phyloP scores from a whole-genome alignment of 2,888 invertebrate species.

The Drosophila lacicola region DNA sequence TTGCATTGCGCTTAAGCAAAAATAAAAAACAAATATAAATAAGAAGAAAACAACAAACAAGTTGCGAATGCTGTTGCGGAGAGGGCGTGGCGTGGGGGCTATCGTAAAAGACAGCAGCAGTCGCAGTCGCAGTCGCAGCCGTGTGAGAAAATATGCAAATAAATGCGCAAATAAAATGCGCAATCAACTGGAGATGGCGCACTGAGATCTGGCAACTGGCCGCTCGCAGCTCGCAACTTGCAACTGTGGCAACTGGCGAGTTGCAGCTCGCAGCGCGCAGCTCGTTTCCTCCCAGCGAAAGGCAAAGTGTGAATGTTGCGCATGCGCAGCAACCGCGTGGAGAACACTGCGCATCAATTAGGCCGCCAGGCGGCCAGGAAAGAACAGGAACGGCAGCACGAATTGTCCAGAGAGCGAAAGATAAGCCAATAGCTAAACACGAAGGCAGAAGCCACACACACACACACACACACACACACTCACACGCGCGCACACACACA shows the following conservation, averaged over 20 bases:
- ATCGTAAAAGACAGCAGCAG: slow-evolving; percentile 20
- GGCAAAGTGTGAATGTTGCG: slow-evolving; percentile 78
- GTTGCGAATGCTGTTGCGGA: slow-evolving; percentile 24
- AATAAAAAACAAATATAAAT: slow-evolving; percentile 19
- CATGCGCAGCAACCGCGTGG: slow-evolving; percentile 70
- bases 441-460: slow-evolving; percentile 47
- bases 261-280: slow-evolving; percentile 18
- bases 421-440: slow-evolving; percentile 63
- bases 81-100: slow-evolving; percentile 3
- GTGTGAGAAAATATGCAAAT: slow-evolving; percentile 82
- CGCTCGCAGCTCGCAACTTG: slow-evolving; percentile 17
- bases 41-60: slow-evolving; percentile 42
- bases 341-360: slow-evolving; percentile 77
- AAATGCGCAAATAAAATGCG: slow-evolving; percentile 82
- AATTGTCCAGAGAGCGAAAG: slow-evolving; percentile 63
- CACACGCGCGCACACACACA: slow-evolving; percentile 16
- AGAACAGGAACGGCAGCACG: slow-evolving; percentile 65
- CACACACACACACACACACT: slow-evolving; percentile 40
- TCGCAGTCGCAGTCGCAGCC: slow-evolving; percentile 33
- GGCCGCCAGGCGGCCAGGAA: slow-evolving; percentile 74
- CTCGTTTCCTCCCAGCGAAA: slow-evolving; percentile 26
- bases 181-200: slow-evolving; percentile 75
- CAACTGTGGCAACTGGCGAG: slow-evolving; percentile 15
- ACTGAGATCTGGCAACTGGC: slow-evolving; percentile 48
- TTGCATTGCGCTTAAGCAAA: slow-evolving; percentile 64